These are phyloP conservation scores for Meghimatium bilineatum DNA, from an alignment of 2,888 invertebrate genomes.

Conservation along the genomic window DNA sequence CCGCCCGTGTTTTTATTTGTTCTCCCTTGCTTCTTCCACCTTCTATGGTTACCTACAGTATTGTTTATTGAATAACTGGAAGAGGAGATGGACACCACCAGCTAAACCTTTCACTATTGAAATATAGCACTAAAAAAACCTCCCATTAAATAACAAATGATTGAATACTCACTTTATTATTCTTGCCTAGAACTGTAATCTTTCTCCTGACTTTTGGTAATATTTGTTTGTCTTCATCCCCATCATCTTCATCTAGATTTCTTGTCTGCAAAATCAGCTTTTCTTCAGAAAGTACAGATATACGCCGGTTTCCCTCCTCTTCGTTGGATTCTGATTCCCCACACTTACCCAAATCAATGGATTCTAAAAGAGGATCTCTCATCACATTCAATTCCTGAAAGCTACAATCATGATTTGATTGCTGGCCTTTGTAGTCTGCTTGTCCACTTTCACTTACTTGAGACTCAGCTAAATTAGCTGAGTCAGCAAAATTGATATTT, in stretches of 20 bases:
- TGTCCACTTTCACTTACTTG: background rate
- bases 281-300: conserved; percentile 10
- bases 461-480: background rate
- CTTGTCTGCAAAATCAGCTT: conserved; percentile 5
- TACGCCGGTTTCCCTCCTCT: background rate
- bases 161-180: background rate
- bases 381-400: background rate
- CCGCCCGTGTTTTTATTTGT: too few relatives aligned
- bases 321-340: background rate
- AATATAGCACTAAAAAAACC: too few relatives aligned
- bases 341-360: background rate
- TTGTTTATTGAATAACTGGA: too few relatives aligned
- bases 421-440: background rate
- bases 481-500: background rate
- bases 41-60: too few relatives aligned
- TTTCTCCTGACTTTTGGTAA: conserved; percentile 46
- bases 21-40: too few relatives aligned
- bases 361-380: background rate
- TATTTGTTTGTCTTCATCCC: background rate
- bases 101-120: too few relatives aligned
- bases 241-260: background rate
- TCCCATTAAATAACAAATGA: too few relatives aligned
- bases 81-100: too few relatives aligned
- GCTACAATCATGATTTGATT: background rate
- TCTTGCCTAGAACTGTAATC: conserved; percentile 42